Base-by-base conservation (phyloP, 1,140 invertebrate species). In the Euura lappo region DNA sequence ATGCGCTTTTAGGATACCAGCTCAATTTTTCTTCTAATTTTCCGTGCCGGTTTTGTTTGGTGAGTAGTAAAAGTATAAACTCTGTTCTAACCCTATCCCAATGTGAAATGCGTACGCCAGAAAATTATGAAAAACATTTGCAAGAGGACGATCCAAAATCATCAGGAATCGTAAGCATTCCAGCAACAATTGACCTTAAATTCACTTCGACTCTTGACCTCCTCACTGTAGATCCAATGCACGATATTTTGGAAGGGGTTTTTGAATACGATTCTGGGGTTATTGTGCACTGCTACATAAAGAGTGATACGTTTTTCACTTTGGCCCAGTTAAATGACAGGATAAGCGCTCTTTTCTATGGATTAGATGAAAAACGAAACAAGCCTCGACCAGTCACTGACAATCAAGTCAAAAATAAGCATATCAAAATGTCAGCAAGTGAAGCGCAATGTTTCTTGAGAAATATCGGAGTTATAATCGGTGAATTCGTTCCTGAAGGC, bases 1-100 rank as follows among this genome's bases (percentile, higher is more conserved):
- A 78, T 71, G 46, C 51, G 8, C 74, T 79, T 8, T 64, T 77
- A 51, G 78, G 77, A 51, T 77, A 78, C 42, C 65, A 28, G 44
- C 71, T 45, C 45, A 70, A 77, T 28, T 79, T 78, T 44, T 67
- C 0, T 71, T 43, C 73, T 65, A 74, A 76, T 45, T n/a, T 60
- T 10, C 69, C 71, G 43, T 78, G 77, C 13, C 69, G 76, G 71
- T 72, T 68, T 8, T 73, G 69, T 47, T 46, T 76, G 28, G 73
- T 73, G 10, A 28, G 66, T 46, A 6, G 28, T 7, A 70, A 45
- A 13, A 47, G 73, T 3, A 60, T 70, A 6, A 70, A 70, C 11
- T 46, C 11, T 44, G 43, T 71, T 11, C 28, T 28, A 28, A 11
- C 70, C 44, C 60, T 68, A 64, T 74, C 72, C 44, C 3, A 51